phyloP scores from a whole-genome alignment of 2,113 vertebrate genomes.

The Gallinago jamesoni region DNA sequence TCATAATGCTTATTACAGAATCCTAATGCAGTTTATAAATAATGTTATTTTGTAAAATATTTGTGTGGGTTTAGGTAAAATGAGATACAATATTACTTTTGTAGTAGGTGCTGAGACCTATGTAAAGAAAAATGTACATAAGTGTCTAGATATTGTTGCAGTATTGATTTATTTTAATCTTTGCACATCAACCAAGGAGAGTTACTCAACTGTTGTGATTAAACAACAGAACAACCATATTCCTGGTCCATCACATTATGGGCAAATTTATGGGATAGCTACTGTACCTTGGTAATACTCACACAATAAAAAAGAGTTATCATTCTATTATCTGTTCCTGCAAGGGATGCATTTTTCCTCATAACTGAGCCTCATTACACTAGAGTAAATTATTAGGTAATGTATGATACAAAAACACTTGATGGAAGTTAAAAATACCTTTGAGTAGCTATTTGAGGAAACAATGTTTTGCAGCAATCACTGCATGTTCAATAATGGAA shows the following conservation, averaged over 20 bases:
- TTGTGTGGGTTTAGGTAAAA: not conserved
- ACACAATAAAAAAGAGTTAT: not conserved
- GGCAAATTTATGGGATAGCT: not conserved
- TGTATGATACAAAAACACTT: not conserved
- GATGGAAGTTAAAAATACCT: not conserved
- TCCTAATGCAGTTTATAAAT: not conserved
- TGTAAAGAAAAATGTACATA: not conserved
- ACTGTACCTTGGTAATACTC: not conserved
- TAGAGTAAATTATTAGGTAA: not conserved
- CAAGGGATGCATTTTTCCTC: not conserved
- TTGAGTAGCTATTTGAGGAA: slow-evolving; percentile 4
- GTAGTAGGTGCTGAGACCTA: not conserved
- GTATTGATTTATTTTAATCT: not conserved
- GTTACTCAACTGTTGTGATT: not conserved
- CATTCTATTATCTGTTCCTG: not conserved
- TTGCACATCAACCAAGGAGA: not conserved
- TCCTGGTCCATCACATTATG: not conserved
- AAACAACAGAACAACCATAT: not conserved
- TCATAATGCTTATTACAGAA: not conserved
- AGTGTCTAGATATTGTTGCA: not conserved
- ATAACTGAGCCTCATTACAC: not conserved
- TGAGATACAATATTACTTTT: not conserved
- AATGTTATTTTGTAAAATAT: not conserved
- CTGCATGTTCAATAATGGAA: not conserved
- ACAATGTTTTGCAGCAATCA: not conserved